These are phyloP conservation scores for Stenodera caucasica DNA, from an alignment of 2,888 invertebrate species.

Conservation along the genomic window DNA sequence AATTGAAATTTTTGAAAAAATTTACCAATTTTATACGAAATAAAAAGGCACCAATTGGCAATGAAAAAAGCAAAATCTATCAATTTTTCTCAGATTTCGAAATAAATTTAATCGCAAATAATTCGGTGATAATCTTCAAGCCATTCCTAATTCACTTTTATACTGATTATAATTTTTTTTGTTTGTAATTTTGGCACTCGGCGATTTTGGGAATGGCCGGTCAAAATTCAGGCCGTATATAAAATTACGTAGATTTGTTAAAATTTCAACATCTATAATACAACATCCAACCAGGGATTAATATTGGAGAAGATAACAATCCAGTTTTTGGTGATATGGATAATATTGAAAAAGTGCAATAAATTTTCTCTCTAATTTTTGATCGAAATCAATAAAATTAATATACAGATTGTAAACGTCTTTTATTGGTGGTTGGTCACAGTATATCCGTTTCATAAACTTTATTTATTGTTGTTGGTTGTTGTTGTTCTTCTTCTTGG, in stretches of 20 bases:
- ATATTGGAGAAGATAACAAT: neutral
- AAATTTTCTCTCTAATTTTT: constrained; percentile 11
- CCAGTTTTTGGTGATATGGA: constrained; percentile 40
- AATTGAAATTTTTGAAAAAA: neutral
- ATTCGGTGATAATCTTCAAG: neutral
- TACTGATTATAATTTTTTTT: too few relatives aligned
- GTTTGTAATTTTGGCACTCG: neutral
- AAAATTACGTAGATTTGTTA: neutral
- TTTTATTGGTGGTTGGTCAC: constrained; percentile 62
- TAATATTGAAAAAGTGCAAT: constrained; percentile 27
- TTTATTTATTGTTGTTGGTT: constrained; percentile 67
- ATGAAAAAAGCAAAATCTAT: neutral
- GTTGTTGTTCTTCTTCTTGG: constrained; percentile 22
- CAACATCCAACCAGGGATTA: constrained; percentile 3
- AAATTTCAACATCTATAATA: neutral
- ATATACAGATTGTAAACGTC: constrained; percentile 43
- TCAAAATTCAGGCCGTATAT: neutral
- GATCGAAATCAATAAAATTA: constrained; percentile 21
- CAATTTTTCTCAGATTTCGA: neutral
- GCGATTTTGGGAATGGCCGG: neutral
- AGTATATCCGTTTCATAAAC: constrained; percentile 94
- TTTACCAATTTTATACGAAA: constrained; percentile 1
- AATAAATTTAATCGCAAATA: neutral
- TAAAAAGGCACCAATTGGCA: constrained; percentile 9
- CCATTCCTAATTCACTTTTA: neutral